phyloP scores from a whole-genome alignment of 1,140 invertebrate genomes.

The Hypsibius dujardini region DNA sequence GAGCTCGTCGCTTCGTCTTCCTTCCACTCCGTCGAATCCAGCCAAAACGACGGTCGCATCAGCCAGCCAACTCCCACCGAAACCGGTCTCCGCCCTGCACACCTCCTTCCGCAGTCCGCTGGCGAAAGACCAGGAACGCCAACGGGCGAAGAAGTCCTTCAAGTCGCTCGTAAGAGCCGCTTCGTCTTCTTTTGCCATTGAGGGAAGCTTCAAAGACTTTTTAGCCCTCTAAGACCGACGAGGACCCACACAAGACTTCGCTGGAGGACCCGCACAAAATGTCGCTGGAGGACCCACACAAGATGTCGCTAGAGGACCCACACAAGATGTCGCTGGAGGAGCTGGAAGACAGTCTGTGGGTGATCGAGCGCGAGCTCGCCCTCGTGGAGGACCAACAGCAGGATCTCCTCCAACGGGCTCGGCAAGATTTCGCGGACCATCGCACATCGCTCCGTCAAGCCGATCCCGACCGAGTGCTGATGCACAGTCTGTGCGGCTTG shows the following conservation, averaged over 20 bases:
- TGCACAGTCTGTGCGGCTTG: neutral
- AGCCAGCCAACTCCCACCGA: neutral
- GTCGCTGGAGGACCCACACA: too few species aligned
- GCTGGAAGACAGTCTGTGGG: too few species aligned
- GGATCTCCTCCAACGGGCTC: neutral
- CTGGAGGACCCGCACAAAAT: neutral
- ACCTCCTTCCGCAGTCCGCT: neutral
- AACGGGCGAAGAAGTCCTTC: neutral
- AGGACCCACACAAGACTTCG: neutral
- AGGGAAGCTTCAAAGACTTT: constrained; percentile 5
- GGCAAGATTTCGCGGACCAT: neutral
- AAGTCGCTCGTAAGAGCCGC: neutral
- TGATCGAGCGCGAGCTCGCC: too few species aligned
- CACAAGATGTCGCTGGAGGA: too few species aligned
- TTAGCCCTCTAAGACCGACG: neutral
- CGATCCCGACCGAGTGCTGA: neutral
- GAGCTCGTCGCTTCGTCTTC: too few species aligned
- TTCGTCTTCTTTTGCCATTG: neutral
- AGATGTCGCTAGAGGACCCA: too few species aligned
- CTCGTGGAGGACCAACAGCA: neutral
- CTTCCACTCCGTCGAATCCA: too few species aligned
- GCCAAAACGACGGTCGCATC: too few species aligned
- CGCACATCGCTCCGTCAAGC: neutral
- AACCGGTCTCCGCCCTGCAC: neutral
- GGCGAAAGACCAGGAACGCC: neutral